Conservation (phyloP, 2,888 invertebrate genomes). For the Apomyelois bistriatella region DNA sequence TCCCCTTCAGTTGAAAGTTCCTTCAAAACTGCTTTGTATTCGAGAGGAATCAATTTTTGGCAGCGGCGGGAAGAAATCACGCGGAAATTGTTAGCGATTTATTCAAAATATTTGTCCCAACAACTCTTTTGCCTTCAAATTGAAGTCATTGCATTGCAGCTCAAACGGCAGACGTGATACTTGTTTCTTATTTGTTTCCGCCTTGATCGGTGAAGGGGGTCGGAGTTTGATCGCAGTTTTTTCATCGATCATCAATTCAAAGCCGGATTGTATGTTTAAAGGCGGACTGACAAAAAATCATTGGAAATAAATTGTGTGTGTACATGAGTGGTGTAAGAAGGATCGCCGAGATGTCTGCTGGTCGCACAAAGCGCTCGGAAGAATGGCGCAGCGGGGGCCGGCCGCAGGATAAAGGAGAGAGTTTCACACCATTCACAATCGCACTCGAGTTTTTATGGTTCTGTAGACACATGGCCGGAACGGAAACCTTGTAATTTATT, state of each 20-base stretch:
- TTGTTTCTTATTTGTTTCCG: slow-evolving; percentile 37
- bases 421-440: slow-evolving; percentile 64
- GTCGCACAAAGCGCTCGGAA: slow-evolving; percentile 48
- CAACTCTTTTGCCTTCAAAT: slow-evolving; percentile 27
- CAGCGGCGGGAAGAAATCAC: slow-evolving; percentile 39
- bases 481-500: neutral
- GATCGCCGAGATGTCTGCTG: slow-evolving; percentile 35
- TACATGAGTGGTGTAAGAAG: slow-evolving; percentile 44
- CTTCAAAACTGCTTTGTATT: slow-evolving; percentile 46
- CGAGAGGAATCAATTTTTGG: slow-evolving; percentile 44
- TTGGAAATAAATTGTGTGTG: slow-evolving; percentile 56
- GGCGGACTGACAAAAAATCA: slow-evolving; percentile 51
- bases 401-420: slow-evolving; percentile 48
- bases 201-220: slow-evolving; percentile 28
- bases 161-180: slow-evolving; percentile 22
- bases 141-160: slow-evolving; percentile 10
- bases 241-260: slow-evolving; percentile 44
- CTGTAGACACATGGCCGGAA: slow-evolving; percentile 20
- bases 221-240: slow-evolving; percentile 35
- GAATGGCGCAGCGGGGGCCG: slow-evolving; percentile 63
- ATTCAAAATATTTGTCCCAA: slow-evolving; percentile 55
- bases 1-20: slow-evolving; percentile 29
- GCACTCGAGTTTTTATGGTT: slow-evolving; percentile 45
- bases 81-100: slow-evolving; percentile 49
- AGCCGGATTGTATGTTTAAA: slow-evolving; percentile 35